Base-by-base conservation (phyloP, 2,797 vertebrate species). In the Streptopelia turtur region DNA sequence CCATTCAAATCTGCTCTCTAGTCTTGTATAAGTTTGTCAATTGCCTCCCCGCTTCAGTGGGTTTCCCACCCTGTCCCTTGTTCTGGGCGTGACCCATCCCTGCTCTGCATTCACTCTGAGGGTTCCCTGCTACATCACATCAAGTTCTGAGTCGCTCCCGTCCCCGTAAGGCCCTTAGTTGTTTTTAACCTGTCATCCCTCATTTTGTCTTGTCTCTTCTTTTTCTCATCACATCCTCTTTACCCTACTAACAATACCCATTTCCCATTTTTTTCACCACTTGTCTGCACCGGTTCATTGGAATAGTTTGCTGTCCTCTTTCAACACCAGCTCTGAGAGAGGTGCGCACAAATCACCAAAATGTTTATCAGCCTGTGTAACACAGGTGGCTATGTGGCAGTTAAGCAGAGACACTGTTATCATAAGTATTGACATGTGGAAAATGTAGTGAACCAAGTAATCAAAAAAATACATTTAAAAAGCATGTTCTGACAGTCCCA, bases 401-500 rank as follows among this genome's bases (percentile, higher is more conserved):
- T 3, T 28, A 9, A 59, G 50, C 17, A 53, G 16, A 65, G 18
- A 31, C 2, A 3, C 17, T 55, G 28, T 22, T 43, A 65, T 35
- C 24, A 10, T 33, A n/a, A 47, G 7, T 21, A 28, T 7, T 37
- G 22, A 22, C 17, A 14, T 2, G 3, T 53, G 45, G 35, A 72
- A 94, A 79, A 65, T 6, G 5, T 6, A 31, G 16, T 8, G 8
- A 30, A 43, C 16, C 18, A 55, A 72, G 80, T 41, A 35, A 31
- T 30, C 37, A 41, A n/a, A 23, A 11, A 39, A 56, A 8, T 16
- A 21, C 11, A n/a, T 63, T 65, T 45, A 33, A 66, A 47, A 60
- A n/a, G 5, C 17, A 11, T 0, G 0, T 18, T 14, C 16, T 63
- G 22, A 30, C 10, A 49, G 31, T 9, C 45, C 41, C 15, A 50